These are phyloP conservation scores for Bombus haemorrhoidalis DNA, from an alignment of 1,140 invertebrate species.

Conservation along the genomic window DNA sequence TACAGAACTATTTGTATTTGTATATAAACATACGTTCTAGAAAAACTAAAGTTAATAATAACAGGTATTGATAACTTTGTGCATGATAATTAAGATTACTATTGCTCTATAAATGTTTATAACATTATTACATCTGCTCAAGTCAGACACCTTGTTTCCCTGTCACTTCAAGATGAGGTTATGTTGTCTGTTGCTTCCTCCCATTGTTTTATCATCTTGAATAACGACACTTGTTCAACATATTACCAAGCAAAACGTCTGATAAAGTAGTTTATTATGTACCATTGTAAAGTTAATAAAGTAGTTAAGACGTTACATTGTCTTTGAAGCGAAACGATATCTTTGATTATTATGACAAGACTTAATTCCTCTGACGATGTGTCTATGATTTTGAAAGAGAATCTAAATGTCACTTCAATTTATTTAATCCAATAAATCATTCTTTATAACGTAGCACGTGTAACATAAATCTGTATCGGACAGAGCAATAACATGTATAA, in stretches of 20 bases:
- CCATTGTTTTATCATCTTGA: not conserved
- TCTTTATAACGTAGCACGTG: not conserved
- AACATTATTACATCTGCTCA: not conserved
- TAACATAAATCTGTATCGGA: too few relatives aligned
- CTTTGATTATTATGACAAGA: too few relatives aligned
- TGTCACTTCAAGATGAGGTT: constrained; percentile 3
- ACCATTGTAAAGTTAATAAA: not conserved
- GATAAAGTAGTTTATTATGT: not conserved
- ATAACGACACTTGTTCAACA: not conserved
- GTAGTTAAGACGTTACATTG: too few relatives aligned
- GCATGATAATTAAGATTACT: too few relatives aligned
- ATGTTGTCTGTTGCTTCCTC: constrained; percentile 9
- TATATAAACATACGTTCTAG: too few relatives aligned
- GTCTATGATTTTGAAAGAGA: too few relatives aligned
- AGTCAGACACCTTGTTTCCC: not conserved
- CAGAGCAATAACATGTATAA: not conserved
- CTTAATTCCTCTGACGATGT: too few relatives aligned
- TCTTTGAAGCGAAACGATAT: not conserved
- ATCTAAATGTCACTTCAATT: not conserved
- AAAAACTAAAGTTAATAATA: not conserved
- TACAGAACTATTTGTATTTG: not conserved
- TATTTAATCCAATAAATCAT: too few relatives aligned
- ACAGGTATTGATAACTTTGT: too few relatives aligned
- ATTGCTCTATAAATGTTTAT: not conserved
- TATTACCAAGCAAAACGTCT: not conserved